A percentile compares a stretch with the other conserved stretches of the same genome.
These are phyloP conservation scores for Theocolax elegans DNA, from an alignment of 1,140 invertebrate genomes.

Conservation along the genomic window DNA sequence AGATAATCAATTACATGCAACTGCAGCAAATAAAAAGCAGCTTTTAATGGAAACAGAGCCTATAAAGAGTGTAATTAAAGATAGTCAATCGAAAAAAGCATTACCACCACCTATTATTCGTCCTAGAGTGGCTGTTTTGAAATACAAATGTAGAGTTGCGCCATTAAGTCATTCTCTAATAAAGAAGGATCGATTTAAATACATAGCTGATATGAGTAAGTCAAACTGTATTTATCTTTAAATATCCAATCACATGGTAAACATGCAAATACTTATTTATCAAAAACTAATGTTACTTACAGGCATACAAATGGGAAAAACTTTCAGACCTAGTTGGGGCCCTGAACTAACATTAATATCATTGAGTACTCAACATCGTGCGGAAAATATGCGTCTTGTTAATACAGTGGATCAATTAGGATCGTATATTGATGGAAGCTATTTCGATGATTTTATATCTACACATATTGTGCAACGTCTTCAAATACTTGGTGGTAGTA, in stretches of 20 bases:
- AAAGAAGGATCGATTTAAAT: not conserved
- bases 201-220: constrained; percentile 16
- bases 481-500: constrained; percentile 57
- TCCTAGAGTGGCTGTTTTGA: constrained; percentile 10
- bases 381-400: constrained; percentile 52
- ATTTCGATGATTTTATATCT: constrained; percentile 53
- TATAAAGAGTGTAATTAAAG: not conserved
- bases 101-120: not conserved
- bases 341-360: constrained; percentile 73
- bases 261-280: too few relatives aligned
- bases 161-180: constrained; percentile 1
- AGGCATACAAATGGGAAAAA: constrained; percentile 71
- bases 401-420: constrained; percentile 56
- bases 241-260: too few relatives aligned
- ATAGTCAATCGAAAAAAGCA: not conserved
- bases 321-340: constrained; percentile 81
- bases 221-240: too few relatives aligned
- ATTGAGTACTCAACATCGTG: constrained; percentile 61
- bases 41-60: not conserved
- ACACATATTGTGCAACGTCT: constrained; percentile 62
- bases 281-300: too few relatives aligned
- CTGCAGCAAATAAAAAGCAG: not conserved
- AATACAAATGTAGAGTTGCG: not conserved
- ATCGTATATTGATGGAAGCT: constrained; percentile 53
- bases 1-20: not conserved